Conservation (phyloP, 1,140 invertebrate genomes). For the Dufourea novaeangliae region DNA sequence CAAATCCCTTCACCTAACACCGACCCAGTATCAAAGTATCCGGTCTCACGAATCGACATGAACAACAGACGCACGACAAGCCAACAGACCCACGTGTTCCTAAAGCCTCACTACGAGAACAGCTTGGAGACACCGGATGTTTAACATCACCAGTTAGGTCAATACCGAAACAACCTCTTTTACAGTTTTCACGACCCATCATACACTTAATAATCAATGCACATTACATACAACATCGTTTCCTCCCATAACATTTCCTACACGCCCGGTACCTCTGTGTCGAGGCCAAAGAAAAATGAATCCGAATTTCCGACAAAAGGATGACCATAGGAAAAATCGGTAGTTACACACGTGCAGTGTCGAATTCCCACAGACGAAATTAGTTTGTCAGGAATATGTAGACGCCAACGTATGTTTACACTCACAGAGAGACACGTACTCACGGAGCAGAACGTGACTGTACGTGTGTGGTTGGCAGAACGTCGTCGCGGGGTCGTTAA, state of each 20-base stretch:
- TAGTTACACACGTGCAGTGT: background rate
- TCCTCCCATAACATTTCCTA: no score
- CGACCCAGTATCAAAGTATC: background rate
- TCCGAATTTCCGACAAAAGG: background rate
- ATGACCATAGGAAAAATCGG: background rate
- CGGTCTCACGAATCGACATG: constrained; percentile 10
- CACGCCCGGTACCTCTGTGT: no score
- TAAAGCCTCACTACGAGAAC: background rate
- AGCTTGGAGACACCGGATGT: background rate
- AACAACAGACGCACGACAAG: constrained; percentile 1
- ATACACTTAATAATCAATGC: no score
- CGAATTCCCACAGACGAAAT: background rate
- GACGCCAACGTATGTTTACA: constrained; percentile 58
- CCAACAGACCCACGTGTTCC: constrained; percentile 29
- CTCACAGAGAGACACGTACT: constrained; percentile 30
- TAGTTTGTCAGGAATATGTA: background rate
- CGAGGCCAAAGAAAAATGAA: background rate
- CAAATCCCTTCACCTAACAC: background rate
- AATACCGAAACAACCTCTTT: background rate
- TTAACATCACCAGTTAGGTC: no score
- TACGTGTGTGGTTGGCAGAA: constrained; percentile 36
- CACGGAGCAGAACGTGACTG: constrained; percentile 3
- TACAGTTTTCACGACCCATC: background rate
- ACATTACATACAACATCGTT: no score
- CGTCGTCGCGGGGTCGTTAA: constrained; percentile 51